A percentile compares a stretch with the other conserved stretches of the same genome.
Conservation (phyloP, 2,113 vertebrate species). For the Scalopus aquaticus region DNA sequence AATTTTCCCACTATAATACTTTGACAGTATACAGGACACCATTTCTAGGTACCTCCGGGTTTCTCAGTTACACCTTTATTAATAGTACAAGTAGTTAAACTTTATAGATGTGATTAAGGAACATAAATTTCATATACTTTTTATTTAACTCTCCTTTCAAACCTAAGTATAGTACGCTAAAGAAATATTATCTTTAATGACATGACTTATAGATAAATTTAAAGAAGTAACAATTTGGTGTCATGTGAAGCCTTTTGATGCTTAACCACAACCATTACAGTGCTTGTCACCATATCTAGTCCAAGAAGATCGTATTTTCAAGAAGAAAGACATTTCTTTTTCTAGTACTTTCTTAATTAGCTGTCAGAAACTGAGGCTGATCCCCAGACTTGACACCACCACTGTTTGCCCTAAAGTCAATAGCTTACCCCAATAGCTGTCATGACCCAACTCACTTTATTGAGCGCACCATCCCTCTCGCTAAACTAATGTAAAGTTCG, state of each 20-base stretch:
- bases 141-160: too few species aligned
- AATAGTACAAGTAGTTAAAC: neutral
- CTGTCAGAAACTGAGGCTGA: neutral
- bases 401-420: neutral
- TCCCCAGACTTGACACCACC: neutral
- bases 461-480: neutral
- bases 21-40: neutral
- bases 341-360: neutral
- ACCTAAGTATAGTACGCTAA: neutral
- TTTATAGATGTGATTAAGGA: neutral
- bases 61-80: neutral
- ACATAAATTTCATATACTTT: neutral
- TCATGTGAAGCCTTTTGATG: neutral
- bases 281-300: neutral
- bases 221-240: neutral
- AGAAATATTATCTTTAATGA: constrained; percentile 11
- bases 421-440: neutral
- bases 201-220: neutral
- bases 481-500: neutral
- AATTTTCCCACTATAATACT: neutral
- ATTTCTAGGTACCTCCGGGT: neutral
- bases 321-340: neutral
- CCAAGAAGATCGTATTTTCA: neutral
- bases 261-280: neutral
- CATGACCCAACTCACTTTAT: neutral